A percentile compares a stretch with the other conserved stretches of the same genome.
These are phyloP conservation scores for Patagioenas fasciata DNA, from an alignment of 2,113 vertebrate species.

Conservation along the genomic window DNA sequence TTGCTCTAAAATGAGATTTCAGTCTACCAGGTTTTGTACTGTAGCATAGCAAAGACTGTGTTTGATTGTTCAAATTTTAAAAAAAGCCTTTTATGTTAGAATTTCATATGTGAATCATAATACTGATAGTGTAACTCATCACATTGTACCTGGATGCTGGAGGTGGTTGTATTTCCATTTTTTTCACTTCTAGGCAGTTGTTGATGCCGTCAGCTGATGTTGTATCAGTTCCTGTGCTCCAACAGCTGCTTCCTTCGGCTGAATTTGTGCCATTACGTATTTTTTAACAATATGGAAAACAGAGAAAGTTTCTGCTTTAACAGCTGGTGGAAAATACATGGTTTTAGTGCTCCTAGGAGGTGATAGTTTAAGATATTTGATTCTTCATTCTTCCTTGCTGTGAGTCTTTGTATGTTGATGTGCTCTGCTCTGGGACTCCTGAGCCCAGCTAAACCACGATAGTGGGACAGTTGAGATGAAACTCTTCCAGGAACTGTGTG, in stretches of 20 bases:
- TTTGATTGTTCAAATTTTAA: neutral
- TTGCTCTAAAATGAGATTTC: neutral
- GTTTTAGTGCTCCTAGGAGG: neutral
- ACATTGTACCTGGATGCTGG: fast-evolving
- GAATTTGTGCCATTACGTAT: neutral
- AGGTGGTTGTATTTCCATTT: neutral
- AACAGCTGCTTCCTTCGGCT: neutral
- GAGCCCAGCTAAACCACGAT: fast-evolving
- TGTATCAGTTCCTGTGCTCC: neutral
- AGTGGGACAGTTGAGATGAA: neutral
- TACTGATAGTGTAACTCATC: neutral
- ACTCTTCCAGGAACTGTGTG: neutral
- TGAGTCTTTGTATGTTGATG: neutral
- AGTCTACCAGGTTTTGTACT: neutral
- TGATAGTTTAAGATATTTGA: neutral
- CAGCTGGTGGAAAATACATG: neutral
- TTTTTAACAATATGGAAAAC: neutral
- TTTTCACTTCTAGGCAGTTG: neutral
- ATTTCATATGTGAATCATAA: neutral
- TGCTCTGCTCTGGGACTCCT: neutral
- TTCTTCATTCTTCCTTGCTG: neutral
- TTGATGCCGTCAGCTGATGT: neutral
- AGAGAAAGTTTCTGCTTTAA: neutral
- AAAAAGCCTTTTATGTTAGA: neutral
- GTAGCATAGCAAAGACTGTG: neutral